Base-by-base conservation (phyloP, 2,797 vertebrate genomes). In the Siniperca undulata region DNA sequence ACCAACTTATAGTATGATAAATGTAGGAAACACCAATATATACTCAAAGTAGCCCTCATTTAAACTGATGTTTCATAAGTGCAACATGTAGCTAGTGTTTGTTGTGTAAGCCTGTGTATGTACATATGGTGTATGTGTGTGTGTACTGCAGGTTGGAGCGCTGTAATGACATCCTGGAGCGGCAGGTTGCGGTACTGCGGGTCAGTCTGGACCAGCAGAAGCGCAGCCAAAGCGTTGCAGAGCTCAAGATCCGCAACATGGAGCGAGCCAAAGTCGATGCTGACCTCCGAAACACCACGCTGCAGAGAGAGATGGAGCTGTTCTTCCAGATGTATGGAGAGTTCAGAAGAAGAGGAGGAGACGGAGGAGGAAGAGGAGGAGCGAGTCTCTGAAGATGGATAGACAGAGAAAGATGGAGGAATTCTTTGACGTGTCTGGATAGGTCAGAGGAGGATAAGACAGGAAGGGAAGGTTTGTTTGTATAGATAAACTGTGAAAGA, bases 291-390 rank as follows among this genome's bases (percentile, higher is more conserved):
- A 97, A 97, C 22, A 13, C 88, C 84, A 89, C 59, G 0, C 93
- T 97, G 76, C 95, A 97, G 81, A 92, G 74, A 19, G 95, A 97
- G 89, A 97, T 95, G 95, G 96, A 97, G 83, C 78, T 94, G 55
- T 96, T 97, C 88, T 97, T 95, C 71, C 86, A 95, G 77, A 96
- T 91, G 77, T 96, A 95, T 0, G 88, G 95, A 56, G 94, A 96
- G 82, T 88, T 88, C 80, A 93, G 74, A 46, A 84, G 68, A 36
- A 86, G 74, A 52, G 87, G 70, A n/a, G 69, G 59, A 20, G 78
- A 52, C 0, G 69, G 46, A 8, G 72, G 12, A 22, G 81, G 52
- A 59, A 60, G 65, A 69, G 69, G 66, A 17, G 73, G 89, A 64
- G 83, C 78, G 10, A 95, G 94, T 64, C 94, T 97, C 77, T 96